Evolutionary conservation across 2,797 vertebrate genomes (phyloP).

Genomic region (Neomorphus geoffroyi): DNA sequence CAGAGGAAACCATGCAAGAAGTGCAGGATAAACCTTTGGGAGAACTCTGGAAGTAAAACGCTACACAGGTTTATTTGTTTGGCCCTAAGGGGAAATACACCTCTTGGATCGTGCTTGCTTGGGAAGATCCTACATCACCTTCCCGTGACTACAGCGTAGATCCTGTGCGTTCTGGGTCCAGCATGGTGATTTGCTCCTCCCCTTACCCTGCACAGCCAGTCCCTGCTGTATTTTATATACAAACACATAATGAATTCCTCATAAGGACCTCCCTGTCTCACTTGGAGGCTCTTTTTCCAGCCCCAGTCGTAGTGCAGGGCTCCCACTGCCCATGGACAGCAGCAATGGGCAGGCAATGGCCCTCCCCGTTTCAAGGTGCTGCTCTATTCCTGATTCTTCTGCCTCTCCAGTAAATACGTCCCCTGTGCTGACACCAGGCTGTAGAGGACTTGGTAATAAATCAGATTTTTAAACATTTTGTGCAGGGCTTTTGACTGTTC

Average conservation of each 20-base stretch:
- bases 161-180: background rate
- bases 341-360: background rate
- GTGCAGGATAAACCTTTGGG: conserved; percentile 76
- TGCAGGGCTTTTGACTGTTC: background rate
- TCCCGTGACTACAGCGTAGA: background rate
- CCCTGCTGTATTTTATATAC: background rate
- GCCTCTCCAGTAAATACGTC: background rate
- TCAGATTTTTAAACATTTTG: background rate
- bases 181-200: background rate
- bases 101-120: background rate
- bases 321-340: background rate
- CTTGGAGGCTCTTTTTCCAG: background rate
- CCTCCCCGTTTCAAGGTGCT: background rate
- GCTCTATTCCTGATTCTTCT: background rate
- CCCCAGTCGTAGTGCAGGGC: background rate
- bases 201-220: background rate
- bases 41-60: conserved; percentile 85
- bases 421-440: background rate
- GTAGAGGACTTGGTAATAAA: conserved; percentile 20
- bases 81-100: too few species aligned
- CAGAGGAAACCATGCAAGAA: conserved; percentile 71
- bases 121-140: background rate
- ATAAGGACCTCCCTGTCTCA: background rate
- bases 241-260: background rate
- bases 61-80: background rate